A percentile compares a stretch with the other conserved stretches of the same genome.
Evolutionary conservation across 2,888 invertebrate genomes (phyloP).

Genomic region (Entomobrya proxima): DNA sequence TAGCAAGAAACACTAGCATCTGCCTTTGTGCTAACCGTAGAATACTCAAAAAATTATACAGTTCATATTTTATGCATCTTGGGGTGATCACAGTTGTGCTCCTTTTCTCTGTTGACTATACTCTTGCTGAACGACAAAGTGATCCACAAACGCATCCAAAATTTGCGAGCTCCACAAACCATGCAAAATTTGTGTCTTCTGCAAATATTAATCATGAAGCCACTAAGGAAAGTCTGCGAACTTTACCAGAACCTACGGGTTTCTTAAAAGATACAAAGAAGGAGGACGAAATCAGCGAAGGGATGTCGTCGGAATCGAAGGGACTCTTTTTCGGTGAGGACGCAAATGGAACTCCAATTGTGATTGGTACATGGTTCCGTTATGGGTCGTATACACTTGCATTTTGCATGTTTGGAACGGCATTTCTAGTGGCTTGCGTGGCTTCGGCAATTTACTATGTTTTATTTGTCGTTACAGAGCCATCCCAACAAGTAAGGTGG

Average conservation of each 20-base stretch:
- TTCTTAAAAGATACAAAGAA: not conserved
- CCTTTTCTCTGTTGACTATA: constrained; percentile 11
- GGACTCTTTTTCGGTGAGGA: constrained; percentile 72
- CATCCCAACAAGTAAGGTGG: constrained; percentile 72
- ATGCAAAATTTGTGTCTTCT: not conserved
- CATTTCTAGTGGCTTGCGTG: constrained; percentile 69
- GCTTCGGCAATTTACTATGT: constrained; percentile 73
- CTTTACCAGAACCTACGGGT: not conserved
- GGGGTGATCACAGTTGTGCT: constrained; percentile 29
- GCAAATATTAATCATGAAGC: not conserved
- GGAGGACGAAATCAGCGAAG: constrained; percentile 11
- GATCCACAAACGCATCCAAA: constrained; percentile 19
- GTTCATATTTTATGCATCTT: constrained; percentile 51
- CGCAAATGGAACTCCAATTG: constrained; percentile 69
- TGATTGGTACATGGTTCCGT: constrained; percentile 74
- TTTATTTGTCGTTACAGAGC: constrained; percentile 75
- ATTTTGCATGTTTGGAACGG: constrained; percentile 70
- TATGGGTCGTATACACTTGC: constrained; percentile 73
- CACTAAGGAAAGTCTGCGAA: not conserved
- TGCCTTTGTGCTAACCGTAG: constrained; percentile 1
- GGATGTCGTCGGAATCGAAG: constrained; percentile 40
- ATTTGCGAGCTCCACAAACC: not conserved
- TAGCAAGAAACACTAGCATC: not conserved
- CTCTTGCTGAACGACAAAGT: constrained; percentile 3
- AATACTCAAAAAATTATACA: not conserved